phyloP scores from a whole-genome alignment of 2,888 invertebrate genomes.

The Halictus quadricinctus region DNA sequence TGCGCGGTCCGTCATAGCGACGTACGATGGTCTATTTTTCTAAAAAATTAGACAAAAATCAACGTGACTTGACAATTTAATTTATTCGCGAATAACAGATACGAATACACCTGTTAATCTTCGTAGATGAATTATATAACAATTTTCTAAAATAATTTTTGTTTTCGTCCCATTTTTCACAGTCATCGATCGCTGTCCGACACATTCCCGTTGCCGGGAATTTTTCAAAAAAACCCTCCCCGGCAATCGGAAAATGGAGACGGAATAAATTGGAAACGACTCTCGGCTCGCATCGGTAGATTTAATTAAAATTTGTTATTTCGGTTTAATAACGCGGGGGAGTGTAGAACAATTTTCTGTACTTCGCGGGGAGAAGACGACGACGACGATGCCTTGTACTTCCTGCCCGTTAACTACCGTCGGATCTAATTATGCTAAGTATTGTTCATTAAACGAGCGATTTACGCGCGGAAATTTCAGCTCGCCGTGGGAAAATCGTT shows the following conservation, averaged over 20 bases:
- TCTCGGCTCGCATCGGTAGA: not conserved
- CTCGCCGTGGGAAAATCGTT: not conserved
- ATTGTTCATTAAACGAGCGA: conserved; percentile 18
- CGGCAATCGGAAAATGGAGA: not conserved
- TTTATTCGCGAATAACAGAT: too few species aligned
- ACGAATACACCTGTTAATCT: too few species aligned
- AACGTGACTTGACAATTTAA: too few species aligned
- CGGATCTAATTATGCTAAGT: conserved; percentile 31
- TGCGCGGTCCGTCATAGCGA: too few species aligned
- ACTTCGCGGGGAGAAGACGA: not conserved
- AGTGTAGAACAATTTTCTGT: not conserved
- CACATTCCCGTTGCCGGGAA: not conserved
- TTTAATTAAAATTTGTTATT: conserved; percentile 40
- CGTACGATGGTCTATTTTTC: too few species aligned
- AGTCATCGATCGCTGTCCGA: not conserved
- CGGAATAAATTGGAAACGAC: not conserved
- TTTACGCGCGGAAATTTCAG: conserved; percentile 9
- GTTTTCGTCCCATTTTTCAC: not conserved
- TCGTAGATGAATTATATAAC: too few species aligned
- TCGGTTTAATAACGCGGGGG: not conserved
- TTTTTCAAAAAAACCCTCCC: not conserved
- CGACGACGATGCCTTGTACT: conserved; percentile 2
- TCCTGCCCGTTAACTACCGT: conserved; percentile 5
- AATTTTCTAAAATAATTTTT: not conserved
- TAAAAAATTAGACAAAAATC: too few species aligned